Evolutionary conservation across 2,797 vertebrate genomes (phyloP), one percentile per base, ranked within the genome.

Genomic region (Gymnocypris eckloni): DNA sequence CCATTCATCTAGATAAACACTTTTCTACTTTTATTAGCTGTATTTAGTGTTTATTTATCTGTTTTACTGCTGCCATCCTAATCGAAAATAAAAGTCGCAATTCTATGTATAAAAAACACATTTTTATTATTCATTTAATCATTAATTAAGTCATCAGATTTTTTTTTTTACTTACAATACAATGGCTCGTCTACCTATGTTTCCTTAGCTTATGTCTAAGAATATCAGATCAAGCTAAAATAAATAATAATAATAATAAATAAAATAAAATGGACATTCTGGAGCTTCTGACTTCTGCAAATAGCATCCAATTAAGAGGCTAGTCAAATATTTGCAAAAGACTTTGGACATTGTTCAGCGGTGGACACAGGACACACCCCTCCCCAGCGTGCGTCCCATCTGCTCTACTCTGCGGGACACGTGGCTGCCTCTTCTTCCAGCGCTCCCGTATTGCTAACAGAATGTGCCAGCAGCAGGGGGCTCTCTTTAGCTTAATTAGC

Each of bases 401-500:
- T 93, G 92, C 91, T 91, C 86, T 79, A 66, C 83, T 89, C 86
- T 87, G 87, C 78, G 84, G 89, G 87, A 88, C 88, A 90, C 82
- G 83, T 90, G 89, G 89, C 54, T 76, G 80, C 72, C 88, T 88
- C 15, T 69, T 85, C 90, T 41, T 48, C 88, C 89, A 90, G 90
- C 61, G 70, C 87, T 76, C 48, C 64, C 71, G 71, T 75, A 90
- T 87, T 90, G 90, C 90, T 92, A 92, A 90, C 93, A 91, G 83
- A 81, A 80, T 70, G 79, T 45, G 61, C 22, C 18, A 69, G 72
- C 83, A 75, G 91, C 90, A 91, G 91, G 92, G 90, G 69, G 85
- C 90, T 52, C 89, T 92, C 90, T 94, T 76, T 91, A 92, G 91
- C 91, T 91, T 94, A 92, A 94, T 94, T 93, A 93, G 91, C 90